These are phyloP conservation scores for Hesperophylax magnus DNA, from an alignment of 1,140 invertebrate genomes.

Conservation along the genomic window DNA sequence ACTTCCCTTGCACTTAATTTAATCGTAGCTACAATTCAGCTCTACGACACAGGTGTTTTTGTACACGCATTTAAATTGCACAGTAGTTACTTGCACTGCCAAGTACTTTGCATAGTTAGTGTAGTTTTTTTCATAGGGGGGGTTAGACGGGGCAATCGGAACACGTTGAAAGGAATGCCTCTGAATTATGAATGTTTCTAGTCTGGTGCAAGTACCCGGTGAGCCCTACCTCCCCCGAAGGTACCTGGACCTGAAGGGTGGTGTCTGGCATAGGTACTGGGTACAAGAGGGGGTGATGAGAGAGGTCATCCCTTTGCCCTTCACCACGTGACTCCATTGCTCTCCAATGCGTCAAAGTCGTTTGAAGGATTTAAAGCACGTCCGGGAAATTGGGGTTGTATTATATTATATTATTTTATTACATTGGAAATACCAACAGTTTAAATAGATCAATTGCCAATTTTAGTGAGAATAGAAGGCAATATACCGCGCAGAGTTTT, in stretches of 20 bases:
- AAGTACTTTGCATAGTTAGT: no score
- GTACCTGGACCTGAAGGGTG: background rate
- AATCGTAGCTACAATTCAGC: no score
- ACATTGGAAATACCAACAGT: no score
- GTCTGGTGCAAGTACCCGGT: background rate
- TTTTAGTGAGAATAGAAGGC: no score
- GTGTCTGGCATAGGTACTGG: background rate
- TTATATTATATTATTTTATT: background rate
- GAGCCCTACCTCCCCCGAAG: background rate
- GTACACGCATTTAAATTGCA: no score
- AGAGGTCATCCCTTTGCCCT: background rate
- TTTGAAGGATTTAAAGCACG: conserved; percentile 16
- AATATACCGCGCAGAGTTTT: no score
- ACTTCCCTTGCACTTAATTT: no score
- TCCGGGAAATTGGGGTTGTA: conserved; percentile 14
- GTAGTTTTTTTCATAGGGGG: background rate
- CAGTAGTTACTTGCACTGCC: no score
- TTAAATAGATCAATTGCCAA: no score
- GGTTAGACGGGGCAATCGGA: background rate
- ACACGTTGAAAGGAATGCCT: conserved; percentile 19
- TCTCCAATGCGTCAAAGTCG: conserved; percentile 30
- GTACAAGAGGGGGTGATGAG: background rate
- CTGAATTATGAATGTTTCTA: conserved; percentile 14
- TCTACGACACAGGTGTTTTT: no score
- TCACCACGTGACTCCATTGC: conserved; percentile 33